These are phyloP conservation scores for Eolophus roseicapilla DNA, from an alignment of 2,113 vertebrate genomes.

Conservation along the genomic window DNA sequence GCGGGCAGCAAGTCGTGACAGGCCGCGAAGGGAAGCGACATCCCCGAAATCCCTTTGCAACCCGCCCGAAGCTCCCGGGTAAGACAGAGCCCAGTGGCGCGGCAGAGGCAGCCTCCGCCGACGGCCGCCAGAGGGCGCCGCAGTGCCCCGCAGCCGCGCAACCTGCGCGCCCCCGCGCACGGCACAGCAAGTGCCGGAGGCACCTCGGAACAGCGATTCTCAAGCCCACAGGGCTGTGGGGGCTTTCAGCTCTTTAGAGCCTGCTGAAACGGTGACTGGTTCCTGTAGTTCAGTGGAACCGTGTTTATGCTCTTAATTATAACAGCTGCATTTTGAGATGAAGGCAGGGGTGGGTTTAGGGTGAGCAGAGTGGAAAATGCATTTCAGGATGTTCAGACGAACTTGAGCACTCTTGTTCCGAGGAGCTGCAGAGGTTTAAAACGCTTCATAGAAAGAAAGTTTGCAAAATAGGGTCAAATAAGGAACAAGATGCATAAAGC, in stretches of 20 bases:
- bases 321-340: not conserved
- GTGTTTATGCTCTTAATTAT: fast-evolving
- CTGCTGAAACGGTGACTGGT: not conserved
- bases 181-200: no score
- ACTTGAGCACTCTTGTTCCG: no score
- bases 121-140: not conserved
- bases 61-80: not conserved
- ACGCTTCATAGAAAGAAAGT: no score
- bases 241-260: no score
- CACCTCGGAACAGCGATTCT: not conserved
- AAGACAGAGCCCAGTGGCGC: not conserved
- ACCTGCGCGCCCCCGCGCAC: not conserved
- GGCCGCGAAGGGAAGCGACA: not conserved
- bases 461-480: not conserved
- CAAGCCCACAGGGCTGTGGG: no score
- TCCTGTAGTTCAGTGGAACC: not conserved
- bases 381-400: fast-evolving
- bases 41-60: not conserved
- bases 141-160: not conserved
- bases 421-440: not conserved
- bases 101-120: not conserved
- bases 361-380: fast-evolving
- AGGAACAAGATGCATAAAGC: not conserved
- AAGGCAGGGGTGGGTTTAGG: fast-evolving
- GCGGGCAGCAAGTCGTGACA: not conserved